Evolutionary conservation across 2,888 invertebrate genomes (phyloP).

Genomic region (Syritta pipiens): DNA sequence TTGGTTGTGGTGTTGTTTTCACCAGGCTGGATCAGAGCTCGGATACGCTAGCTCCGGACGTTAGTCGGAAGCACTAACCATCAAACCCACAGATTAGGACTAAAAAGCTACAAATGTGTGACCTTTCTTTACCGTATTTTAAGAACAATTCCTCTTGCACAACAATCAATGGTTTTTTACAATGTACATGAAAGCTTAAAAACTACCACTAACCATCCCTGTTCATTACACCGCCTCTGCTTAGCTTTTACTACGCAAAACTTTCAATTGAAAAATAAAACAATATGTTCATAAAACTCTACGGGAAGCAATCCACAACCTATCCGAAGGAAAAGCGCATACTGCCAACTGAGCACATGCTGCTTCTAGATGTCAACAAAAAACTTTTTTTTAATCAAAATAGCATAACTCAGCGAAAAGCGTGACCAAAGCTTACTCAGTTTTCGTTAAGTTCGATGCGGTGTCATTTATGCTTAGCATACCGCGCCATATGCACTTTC

Average conservation of each 20-base stretch:
- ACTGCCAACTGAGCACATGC: constrained; percentile 22
- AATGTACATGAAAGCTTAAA: too few relatives aligned
- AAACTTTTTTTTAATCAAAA: constrained; percentile 25
- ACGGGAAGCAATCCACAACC: constrained; percentile 51
- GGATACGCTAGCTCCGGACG: too few relatives aligned
- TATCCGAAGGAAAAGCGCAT: constrained; percentile 56
- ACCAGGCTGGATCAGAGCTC: too few relatives aligned
- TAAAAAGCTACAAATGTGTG: too few relatives aligned
- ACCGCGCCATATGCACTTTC: constrained; percentile 54
- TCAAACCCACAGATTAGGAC: too few relatives aligned
- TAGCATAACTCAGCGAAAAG: constrained; percentile 46
- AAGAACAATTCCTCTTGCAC: too few relatives aligned
- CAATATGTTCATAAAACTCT: constrained; percentile 6
- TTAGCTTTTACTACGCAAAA: constrained; percentile 50
- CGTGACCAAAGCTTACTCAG: constrained; percentile 33
- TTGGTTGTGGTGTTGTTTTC: too few relatives aligned
- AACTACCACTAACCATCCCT: constrained; percentile 17
- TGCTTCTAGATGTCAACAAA: constrained; percentile 62
- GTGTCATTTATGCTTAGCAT: constrained; percentile 42
- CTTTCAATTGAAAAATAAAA: constrained; percentile 18
- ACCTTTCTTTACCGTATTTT: too few relatives aligned
- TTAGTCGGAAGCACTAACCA: too few relatives aligned
- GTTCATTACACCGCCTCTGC: background rate
- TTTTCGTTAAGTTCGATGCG: constrained; percentile 62
- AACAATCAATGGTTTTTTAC: too few relatives aligned